Evolutionary conservation across 1,140 invertebrate genomes (phyloP).

Genomic region (Armadillidium nasatum): DNA sequence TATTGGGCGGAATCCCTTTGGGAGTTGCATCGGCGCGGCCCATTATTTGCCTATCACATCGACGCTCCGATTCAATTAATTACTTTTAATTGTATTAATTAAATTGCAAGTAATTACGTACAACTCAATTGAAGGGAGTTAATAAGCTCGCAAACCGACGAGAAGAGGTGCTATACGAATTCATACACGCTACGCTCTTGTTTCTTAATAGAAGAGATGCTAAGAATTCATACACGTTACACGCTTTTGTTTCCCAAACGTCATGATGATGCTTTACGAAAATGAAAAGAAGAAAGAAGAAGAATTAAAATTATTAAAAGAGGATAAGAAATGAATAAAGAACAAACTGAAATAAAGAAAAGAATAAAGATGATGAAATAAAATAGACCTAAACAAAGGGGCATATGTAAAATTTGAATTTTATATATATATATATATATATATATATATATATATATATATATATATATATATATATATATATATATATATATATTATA

Average conservation of each 20-base stretch:
- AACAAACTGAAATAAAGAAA: too few relatives aligned
- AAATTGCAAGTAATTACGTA: constrained; percentile 43
- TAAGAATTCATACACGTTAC: neutral
- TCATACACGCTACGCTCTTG: neutral
- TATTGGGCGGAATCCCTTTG: constrained; percentile 34
- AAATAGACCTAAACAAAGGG: neutral
- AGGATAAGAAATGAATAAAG: too few relatives aligned
- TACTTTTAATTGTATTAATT: constrained; percentile 44
- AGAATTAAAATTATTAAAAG: too few relatives aligned
- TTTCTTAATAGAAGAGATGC: neutral
- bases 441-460: too few relatives aligned
- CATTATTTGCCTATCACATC: constrained; percentile 44
- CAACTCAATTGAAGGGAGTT: constrained; percentile 42
- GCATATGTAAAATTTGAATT: neutral
- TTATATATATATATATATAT: neutral
- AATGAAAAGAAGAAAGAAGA: too few relatives aligned
- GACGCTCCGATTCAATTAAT: constrained; percentile 42
- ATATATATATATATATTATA: neutral
- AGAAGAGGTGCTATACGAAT: constrained; percentile 19
- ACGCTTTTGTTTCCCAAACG: constrained; percentile 1
- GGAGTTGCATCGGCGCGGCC: constrained; percentile 38
- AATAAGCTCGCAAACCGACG: constrained; percentile 36
- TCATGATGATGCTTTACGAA: too few relatives aligned
- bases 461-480: neutral
- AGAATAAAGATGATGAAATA: too few relatives aligned